phyloP scores from a whole-genome alignment of 2,797 vertebrate genomes.

The Mycteria americana region DNA sequence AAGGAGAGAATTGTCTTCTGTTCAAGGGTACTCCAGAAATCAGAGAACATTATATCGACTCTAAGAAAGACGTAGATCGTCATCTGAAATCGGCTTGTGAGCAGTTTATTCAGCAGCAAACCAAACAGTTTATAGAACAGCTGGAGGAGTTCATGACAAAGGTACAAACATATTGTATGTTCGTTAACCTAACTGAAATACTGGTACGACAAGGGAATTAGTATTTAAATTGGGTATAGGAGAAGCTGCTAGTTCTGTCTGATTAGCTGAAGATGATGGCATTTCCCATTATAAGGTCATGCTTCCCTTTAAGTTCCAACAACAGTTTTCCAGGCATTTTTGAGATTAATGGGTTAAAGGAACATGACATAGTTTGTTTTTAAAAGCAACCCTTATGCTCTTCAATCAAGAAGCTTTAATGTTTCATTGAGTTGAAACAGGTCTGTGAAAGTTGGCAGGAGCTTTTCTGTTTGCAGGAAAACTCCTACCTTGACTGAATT shows the following conservation, averaged over 20 bases:
- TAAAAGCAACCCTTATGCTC: not conserved
- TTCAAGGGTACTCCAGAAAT: constrained; percentile 95
- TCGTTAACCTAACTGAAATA: not conserved
- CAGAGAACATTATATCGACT: constrained; percentile 97
- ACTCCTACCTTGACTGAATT: not conserved
- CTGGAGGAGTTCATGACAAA: constrained; percentile 94
- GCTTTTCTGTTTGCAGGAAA: not conserved
- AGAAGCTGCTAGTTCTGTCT: not conserved
- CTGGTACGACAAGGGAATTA: not conserved
- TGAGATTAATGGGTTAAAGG: not conserved
- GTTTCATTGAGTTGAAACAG: not conserved
- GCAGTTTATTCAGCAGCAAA: constrained; percentile 97
- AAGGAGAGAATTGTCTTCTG: constrained; percentile 55
- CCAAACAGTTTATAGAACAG: constrained; percentile 87
- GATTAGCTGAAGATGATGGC: not conserved
- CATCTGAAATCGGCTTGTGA: constrained; percentile 94
- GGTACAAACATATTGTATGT: constrained; percentile 69
- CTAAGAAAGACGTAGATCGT: constrained; percentile 96
- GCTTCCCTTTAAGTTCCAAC: not conserved
- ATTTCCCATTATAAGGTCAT: not conserved
- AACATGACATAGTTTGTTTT: not conserved
- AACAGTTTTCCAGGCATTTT: not conserved
- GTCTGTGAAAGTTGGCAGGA: not conserved
- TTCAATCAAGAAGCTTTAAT: not conserved
- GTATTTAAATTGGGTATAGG: not conserved